Evolutionary conservation across 2,113 vertebrate genomes (phyloP), one percentile per base, ranked within the genome.

Genomic region (Tupaia chinensis): DNA sequence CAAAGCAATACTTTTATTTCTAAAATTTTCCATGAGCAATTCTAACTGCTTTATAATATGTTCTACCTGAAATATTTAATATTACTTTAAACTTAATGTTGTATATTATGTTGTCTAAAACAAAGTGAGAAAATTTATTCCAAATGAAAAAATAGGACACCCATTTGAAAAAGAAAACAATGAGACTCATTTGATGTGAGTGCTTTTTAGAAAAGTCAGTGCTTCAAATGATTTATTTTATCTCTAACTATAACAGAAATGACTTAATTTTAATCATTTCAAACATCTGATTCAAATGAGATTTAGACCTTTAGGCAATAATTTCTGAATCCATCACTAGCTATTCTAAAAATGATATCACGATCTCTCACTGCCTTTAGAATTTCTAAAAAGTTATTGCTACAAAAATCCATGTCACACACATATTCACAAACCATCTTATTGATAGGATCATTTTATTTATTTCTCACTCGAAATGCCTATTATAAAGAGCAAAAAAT

Each of bases 91-190:
- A 87, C 86, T 78, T 44, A 95, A 72, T 73, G 22, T 66, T 77
- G 69, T 97, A n/a, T 72, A 85, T 89, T 93, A 76, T 76, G 22
- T 89, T 96, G 27, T 96, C 84, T 98, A 93, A 97, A 96, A 91
- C 94, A 96, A 95, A 93, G 15, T 73, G 90, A 98, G 73, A 23
- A 76, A 90, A 76, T 20, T 77, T 3, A 85, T 29, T 81, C 27
- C 29, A 93, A 85, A 78, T n/a, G 32, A 15, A 44, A 90, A 96
- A 92, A 80, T n/a, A 34, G 65, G 96, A 70, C 44, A 29, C 1
- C 9, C 68, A 89, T 85, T 87, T 82, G 17, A 76, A 86, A 86
- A 78, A 58, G 20, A 56, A 88, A 92, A 66, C 16, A 63, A 0
- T 11, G 27, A 73, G 81, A 3, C 27, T 82, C 8, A 91, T 66